Conservation (phyloP, 2,888 invertebrate genomes). For the Leptothorax acervorum region DNA sequence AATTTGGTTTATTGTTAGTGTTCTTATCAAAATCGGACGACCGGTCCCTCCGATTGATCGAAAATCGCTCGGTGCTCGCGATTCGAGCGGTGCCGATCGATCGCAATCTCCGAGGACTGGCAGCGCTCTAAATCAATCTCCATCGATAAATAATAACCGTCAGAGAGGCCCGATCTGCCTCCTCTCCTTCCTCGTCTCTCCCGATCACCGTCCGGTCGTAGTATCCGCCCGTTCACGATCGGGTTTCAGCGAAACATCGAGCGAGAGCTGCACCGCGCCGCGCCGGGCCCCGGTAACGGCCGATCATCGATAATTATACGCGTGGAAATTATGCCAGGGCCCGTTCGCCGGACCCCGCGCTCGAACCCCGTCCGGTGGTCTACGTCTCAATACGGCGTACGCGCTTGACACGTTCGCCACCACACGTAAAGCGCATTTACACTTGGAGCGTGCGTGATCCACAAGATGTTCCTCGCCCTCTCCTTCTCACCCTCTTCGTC, state of each 20-base stretch:
- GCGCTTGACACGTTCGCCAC: slow-evolving; percentile 49
- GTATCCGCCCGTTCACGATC: slow-evolving; percentile 41
- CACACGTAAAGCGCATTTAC: slow-evolving; percentile 46
- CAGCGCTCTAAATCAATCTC: slow-evolving; percentile 83
- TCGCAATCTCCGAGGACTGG: slow-evolving; percentile 58
- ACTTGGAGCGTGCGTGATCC: slow-evolving; percentile 45
- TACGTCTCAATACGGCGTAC: slow-evolving; percentile 81
- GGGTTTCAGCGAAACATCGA: slow-evolving; percentile 53
- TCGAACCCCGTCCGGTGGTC: slow-evolving; percentile 80
- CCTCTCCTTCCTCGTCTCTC: not conserved
- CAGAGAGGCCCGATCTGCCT: slow-evolving; percentile 38
- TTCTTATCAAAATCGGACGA: slow-evolving; percentile 25
- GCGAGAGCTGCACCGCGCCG: slow-evolving; percentile 13
- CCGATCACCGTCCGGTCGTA: not conserved
- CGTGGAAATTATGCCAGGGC: slow-evolving; percentile 78
- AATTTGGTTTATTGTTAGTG: not conserved
- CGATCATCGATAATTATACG: slow-evolving; percentile 80
- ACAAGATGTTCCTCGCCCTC: not conserved
- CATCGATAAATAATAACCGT: slow-evolving; percentile 79
- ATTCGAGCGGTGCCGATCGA: slow-evolving; percentile 37
- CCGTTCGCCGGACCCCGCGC: slow-evolving; percentile 58
- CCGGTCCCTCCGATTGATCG: slow-evolving; percentile 30
- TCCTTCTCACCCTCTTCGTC: not conserved
- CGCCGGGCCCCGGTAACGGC: slow-evolving; percentile 64
- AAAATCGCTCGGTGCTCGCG: slow-evolving; percentile 11